Evolutionary conservation across 2,113 vertebrate species (phyloP).

Genomic region (Ptilonorhynchus violaceus): DNA sequence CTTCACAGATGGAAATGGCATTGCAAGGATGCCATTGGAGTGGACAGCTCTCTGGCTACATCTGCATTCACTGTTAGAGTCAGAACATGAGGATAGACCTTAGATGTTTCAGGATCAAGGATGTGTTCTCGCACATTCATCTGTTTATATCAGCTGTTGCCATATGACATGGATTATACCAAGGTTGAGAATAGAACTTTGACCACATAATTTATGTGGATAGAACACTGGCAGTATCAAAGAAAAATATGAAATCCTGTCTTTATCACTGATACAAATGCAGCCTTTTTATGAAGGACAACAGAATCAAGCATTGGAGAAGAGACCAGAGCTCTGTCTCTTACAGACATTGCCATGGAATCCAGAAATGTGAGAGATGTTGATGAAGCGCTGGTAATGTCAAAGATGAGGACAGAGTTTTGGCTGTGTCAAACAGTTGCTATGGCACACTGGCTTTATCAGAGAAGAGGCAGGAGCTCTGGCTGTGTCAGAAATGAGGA

Average conservation of each 20-base stretch:
- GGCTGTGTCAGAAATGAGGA: background rate
- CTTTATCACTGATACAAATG: background rate
- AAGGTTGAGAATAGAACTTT: background rate
- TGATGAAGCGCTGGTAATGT: background rate
- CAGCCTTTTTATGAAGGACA: background rate
- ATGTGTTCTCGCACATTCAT: background rate
- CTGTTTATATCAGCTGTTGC: background rate
- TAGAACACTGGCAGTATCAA: background rate
- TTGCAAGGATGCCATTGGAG: background rate
- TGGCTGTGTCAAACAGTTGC: background rate
- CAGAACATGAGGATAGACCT: background rate
- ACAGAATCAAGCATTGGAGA: fast-evolving
- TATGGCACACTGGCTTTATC: background rate
- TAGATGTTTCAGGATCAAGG: background rate
- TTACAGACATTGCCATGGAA: background rate
- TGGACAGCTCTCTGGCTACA: background rate
- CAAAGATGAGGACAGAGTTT: background rate
- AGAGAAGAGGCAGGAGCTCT: background rate
- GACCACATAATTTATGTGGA: background rate
- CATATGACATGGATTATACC: background rate
- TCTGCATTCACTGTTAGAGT: background rate
- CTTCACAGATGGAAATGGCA: background rate
- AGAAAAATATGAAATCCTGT: background rate
- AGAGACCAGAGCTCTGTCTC: background rate
- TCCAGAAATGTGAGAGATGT: background rate